Evolutionary conservation across 2,113 vertebrate genomes (phyloP), one percentile per base, ranked within the genome.

Genomic region (Austrofundulus limnaeus): DNA sequence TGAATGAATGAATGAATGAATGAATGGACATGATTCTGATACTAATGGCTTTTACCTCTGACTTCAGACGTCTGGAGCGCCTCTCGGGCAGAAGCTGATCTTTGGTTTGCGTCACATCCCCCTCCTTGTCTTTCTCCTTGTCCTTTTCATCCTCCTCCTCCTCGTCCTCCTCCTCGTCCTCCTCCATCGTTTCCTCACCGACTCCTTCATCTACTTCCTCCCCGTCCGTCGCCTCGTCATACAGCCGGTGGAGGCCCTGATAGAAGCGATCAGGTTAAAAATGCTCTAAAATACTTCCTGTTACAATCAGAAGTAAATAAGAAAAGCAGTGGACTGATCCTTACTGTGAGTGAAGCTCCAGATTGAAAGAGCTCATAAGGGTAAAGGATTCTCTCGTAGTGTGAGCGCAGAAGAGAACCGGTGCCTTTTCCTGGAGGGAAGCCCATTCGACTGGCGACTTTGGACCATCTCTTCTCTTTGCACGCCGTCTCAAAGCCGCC

Each of bases 301-400:
- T 34, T n/a, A n/a, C 31, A 34, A 9, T 34, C 21, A 49, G 21
- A 24, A 16, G 21, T 25, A 37, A 9, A 20, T 53, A n/a, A 11
- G 16, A 10, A 21, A 12, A 47, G 12, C 20, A 11, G 20, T n/a
- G 16, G 16, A 15, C 16, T 10, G 12, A 16, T 12, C 82, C 95
- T 95, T 79, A 99, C 97, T 78, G 95, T 96, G 37, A 98, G 93
- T 49, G 95, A 94, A 75, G 96, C 95, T 50, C 97, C 96, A n/a
- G 95, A 95, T 62, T 98, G 96, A 87, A 98, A 99, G 70, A 99
- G 94, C 58, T 99, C 97, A 2, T 99, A 99, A 0, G 97, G 97
- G 83, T 98, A 98, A 5, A 99, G 92, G 82, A 99, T 95, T 70
- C 94, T 91, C 78, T 98, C 95, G 53, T 97, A 98, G 76, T 98